Percentiles rank a stretch among this genome's conserved stretches.
Evolutionary conservation across 1,140 invertebrate species (phyloP).

Genomic region (Drosophila busckii): DNA sequence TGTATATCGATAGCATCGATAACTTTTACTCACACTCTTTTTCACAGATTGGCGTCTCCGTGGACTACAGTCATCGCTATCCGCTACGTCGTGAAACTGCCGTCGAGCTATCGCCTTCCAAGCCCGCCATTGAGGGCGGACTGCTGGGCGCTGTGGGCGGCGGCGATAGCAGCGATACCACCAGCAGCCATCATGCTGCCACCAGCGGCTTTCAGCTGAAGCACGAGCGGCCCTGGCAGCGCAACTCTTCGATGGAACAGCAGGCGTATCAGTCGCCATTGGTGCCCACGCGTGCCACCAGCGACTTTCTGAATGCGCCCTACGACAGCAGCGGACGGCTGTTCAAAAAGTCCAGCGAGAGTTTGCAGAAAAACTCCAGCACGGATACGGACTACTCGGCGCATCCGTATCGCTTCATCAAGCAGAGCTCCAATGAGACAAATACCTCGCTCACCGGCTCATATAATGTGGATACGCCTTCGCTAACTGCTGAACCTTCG

Average conservation of each 20-base stretch:
- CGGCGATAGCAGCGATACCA: constrained; percentile 53
- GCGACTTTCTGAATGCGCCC: constrained; percentile 72
- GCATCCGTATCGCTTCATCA: constrained; percentile 77
- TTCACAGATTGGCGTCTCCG: constrained; percentile 51
- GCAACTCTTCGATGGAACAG: constrained; percentile 74
- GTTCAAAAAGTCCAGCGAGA: constrained; percentile 77
- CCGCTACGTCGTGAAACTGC: constrained; percentile 74
- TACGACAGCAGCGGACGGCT: constrained; percentile 61
- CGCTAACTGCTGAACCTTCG: constrained; percentile 70
- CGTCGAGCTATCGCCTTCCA: constrained; percentile 76
- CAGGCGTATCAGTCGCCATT: constrained; percentile 62
- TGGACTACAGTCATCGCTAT: constrained; percentile 74
- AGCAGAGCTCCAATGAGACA: constrained; percentile 78
- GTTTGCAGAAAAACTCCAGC: constrained; percentile 77
- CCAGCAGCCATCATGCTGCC: constrained; percentile 41
- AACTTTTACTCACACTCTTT: not conserved
- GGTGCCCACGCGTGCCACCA: constrained; percentile 65
- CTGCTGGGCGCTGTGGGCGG: constrained; percentile 38
- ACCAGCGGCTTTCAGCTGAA: constrained; percentile 65
- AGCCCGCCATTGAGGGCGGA: constrained; percentile 60
- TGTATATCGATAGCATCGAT: not conserved
- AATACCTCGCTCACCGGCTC: constrained; percentile 77
- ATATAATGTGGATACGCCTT: constrained; percentile 77
- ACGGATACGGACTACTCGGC: constrained; percentile 78
- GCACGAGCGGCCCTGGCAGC: constrained; percentile 70